A percentile compares a stretch with the other conserved stretches of the same genome.
phyloP scores from a whole-genome alignment of 2,888 invertebrate species.

The Apeira syringaria region DNA sequence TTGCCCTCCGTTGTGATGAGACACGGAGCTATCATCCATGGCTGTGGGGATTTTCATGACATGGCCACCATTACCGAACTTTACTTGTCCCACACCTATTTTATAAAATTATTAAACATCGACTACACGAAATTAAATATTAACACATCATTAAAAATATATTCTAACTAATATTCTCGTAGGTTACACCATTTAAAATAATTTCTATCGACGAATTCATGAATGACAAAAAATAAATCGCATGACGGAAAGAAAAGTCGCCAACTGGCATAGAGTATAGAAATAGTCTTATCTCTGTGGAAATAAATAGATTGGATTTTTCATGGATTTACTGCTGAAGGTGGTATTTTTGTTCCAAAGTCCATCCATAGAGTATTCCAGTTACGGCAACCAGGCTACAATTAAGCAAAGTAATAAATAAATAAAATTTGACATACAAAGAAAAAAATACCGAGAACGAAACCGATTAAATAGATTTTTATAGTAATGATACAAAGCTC shows the following conservation, averaged over 20 bases:
- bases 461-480: too few relatives aligned
- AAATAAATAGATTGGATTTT: too few relatives aligned
- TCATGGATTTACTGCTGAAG: too few relatives aligned
- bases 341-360: too few relatives aligned
- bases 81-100: slow-evolving; percentile 80
- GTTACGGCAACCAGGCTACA: too few relatives aligned
- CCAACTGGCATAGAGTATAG: too few relatives aligned
- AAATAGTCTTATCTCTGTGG: too few relatives aligned
- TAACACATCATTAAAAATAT: slow-evolving; percentile 78
- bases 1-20: slow-evolving; percentile 84
- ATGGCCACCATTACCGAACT: slow-evolving; percentile 84
- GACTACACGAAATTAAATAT: slow-evolving; percentile 71
- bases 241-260: slow-evolving; percentile 83
- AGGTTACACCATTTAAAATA: slow-evolving; percentile 73
- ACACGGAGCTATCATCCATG: slow-evolving; percentile 85
- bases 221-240: slow-evolving; percentile 82
- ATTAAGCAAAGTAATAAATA: too few relatives aligned
- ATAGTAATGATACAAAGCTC: too few relatives aligned
- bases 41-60: slow-evolving; percentile 85
- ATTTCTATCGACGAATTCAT: slow-evolving; percentile 77
- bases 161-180: slow-evolving; percentile 74
- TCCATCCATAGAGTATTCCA: too few relatives aligned
- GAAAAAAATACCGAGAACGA: too few relatives aligned
- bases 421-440: too few relatives aligned
- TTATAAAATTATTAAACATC: slow-evolving; percentile 67